Evolutionary conservation across 2,113 vertebrate species (phyloP), one percentile per base, ranked within the genome.

Genomic region (Percina caprodes): DNA sequence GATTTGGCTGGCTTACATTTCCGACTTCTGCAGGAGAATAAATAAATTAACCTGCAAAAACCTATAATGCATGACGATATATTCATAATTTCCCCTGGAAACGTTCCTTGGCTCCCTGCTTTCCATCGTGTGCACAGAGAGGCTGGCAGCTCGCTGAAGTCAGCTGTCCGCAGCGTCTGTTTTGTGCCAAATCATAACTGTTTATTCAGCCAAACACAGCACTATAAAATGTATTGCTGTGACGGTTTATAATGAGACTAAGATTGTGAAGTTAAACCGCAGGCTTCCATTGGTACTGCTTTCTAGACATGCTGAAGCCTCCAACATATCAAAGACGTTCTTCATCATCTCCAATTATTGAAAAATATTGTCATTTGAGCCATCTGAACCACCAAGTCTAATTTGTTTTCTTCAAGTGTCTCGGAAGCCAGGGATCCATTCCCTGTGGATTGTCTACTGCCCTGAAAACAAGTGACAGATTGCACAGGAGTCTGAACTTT

Each of bases 61-160:
- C 94, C 91, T 93, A 94, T 95, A 95, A 94, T 94, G 92, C 91
- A 93, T 89, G 84, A 93, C 91, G 93, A 90, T 94, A 92, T 93
- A 93, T 94, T 95, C 92, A 93, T 92, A 91, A 93, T 94, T 93
- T 93, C 92, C 89, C 91, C 60, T 48, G 42, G 91, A 93, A 87
- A 90, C 84, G 85, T 79, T 90, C 69, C 46, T 79, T 23, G 80
- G 92, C 91, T 90, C 79, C 85, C 79, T 80, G 83, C 89, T 88
- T 88, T 91, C 89, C 77, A 79, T 66, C 74, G 67, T 86, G 87
- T 84, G 83, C 90, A 85, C 87, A 92, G 77, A 67, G 71, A 85
- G 79, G 85, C 90, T 93, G 91, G 92, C 90, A 92, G 93, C 87
- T 88, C 67, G 84, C 91, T 92, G 82, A 83, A 91, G 84, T 89